phyloP scores from a whole-genome alignment of 2,113 vertebrate genomes.

The Pardalotus punctatus region DNA sequence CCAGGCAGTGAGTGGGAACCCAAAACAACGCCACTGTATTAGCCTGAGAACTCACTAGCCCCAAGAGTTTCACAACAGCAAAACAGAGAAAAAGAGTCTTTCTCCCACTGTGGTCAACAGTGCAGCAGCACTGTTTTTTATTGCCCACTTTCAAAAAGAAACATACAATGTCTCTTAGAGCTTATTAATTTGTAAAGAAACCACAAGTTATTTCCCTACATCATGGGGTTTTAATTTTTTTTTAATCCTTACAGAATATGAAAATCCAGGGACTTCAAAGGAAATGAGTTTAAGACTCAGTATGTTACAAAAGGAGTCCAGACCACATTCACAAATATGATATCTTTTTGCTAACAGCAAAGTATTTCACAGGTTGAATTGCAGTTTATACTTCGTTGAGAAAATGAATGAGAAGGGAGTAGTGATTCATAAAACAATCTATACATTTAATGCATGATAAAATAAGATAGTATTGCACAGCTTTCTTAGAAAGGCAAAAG shows the following conservation, averaged over 20 bases:
- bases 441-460: background rate
- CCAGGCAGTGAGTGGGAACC: constrained; percentile 41
- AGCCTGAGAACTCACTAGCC: constrained; percentile 36
- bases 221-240: background rate
- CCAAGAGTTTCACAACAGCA: constrained; percentile 44
- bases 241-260: background rate
- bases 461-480: background rate
- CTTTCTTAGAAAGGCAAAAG: constrained; percentile 36
- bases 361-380: constrained; percentile 41
- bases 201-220: constrained; percentile 68
- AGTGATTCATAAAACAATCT: constrained; percentile 23
- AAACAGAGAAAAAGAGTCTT: constrained; percentile 53
- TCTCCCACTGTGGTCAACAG: constrained; percentile 52
- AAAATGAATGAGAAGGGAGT: constrained; percentile 9
- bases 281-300: constrained; percentile 60
- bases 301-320: constrained; percentile 38
- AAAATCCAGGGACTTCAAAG: constrained; percentile 54
- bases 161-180: constrained; percentile 59
- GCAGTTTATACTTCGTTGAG: background rate
- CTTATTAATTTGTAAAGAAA: constrained; percentile 73
- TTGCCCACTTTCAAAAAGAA: constrained; percentile 56
- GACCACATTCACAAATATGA: constrained; percentile 20
- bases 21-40: background rate
- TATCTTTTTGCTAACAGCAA: constrained; percentile 6
- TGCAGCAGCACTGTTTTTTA: constrained; percentile 44